phyloP scores from a whole-genome alignment of 2,797 vertebrate genomes.

The Thunnus albacares region DNA sequence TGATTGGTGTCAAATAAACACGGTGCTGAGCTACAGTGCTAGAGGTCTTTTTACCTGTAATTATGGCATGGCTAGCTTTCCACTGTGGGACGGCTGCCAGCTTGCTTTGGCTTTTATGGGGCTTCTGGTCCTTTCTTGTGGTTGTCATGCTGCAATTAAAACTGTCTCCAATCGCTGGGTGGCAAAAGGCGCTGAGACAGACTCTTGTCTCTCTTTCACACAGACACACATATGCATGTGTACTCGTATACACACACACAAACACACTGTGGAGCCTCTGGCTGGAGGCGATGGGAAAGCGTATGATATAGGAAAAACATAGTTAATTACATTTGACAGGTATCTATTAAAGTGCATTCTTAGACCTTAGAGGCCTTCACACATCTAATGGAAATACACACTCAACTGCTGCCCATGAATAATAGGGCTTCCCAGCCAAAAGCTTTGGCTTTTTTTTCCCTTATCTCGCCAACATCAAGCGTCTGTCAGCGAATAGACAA shows the following conservation, averaged over 20 bases:
- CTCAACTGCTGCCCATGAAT: slow-evolving; percentile 84
- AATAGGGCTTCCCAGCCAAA: slow-evolving; percentile 79
- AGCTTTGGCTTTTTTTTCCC: slow-evolving; percentile 64
- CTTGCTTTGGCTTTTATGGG: slow-evolving; percentile 95
- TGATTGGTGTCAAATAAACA: slow-evolving; percentile 86
- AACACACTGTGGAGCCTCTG: slow-evolving; percentile 88
- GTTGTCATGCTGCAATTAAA: slow-evolving; percentile 97
- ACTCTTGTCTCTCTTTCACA: slow-evolving; percentile 84
- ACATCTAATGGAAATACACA: slow-evolving; percentile 87
- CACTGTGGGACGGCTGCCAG: slow-evolving; percentile 93
- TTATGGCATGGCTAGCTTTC: slow-evolving; percentile 95
- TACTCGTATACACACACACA: slow-evolving; percentile 66
- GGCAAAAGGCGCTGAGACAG: slow-evolving; percentile 95
- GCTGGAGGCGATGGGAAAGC: slow-evolving; percentile 93
- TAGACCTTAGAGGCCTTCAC: slow-evolving; percentile 88
- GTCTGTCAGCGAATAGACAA: slow-evolving; percentile 81
- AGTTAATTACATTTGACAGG: slow-evolving; percentile 98
- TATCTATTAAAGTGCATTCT: slow-evolving; percentile 93
- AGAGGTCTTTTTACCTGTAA: slow-evolving; percentile 95
- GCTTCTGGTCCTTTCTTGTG: slow-evolving; percentile 98
- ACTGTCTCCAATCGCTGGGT: slow-evolving; percentile 95
- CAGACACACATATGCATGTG: slow-evolving; percentile 78
- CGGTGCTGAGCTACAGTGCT: slow-evolving; percentile 81
- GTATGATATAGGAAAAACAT: slow-evolving; percentile 97
- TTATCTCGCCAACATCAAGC: slow-evolving; percentile 78